A percentile compares a stretch with the other conserved stretches of the same genome.
These are phyloP conservation scores for Strigamia crassipes DNA, from an alignment of 2,888 invertebrate genomes.

Conservation along the genomic window DNA sequence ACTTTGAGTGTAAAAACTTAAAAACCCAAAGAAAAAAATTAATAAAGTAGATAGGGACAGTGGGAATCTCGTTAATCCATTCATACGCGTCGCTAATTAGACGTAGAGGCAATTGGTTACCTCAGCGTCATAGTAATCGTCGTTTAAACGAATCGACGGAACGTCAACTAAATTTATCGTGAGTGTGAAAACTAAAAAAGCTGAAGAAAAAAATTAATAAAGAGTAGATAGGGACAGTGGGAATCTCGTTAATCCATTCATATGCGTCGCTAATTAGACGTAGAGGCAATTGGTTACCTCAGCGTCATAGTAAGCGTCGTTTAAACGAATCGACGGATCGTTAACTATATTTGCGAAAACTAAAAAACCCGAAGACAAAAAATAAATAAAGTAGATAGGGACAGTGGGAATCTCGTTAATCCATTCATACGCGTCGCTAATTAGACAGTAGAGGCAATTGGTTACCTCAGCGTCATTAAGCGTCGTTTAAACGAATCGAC, in stretches of 20 bases:
- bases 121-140: too few relatives aligned
- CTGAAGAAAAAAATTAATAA: neutral
- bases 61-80: slow-evolving; percentile 30
- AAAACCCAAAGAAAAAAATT: neutral
- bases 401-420: slow-evolving; percentile 30
- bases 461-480: too few relatives aligned
- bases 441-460: too few relatives aligned
- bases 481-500: neutral
- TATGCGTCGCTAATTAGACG: neutral
- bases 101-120: neutral
- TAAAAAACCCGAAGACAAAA: neutral
- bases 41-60: slow-evolving; percentile 10
- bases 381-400: neutral
- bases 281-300: too few relatives aligned
- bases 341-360: too few relatives aligned
- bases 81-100: neutral
- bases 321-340: too few relatives aligned
- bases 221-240: slow-evolving; percentile 13
- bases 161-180: too few relatives aligned
- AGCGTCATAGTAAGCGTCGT: too few relatives aligned
- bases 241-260: slow-evolving; percentile 30
- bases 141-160: too few relatives aligned
- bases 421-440: slow-evolving; percentile 1
- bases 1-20: too few relatives aligned
- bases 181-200: too few relatives aligned